Conservation (phyloP, 37 sponge, comb jelly and placozoan genomes). For the Cliona cf. orientalis region DNA sequence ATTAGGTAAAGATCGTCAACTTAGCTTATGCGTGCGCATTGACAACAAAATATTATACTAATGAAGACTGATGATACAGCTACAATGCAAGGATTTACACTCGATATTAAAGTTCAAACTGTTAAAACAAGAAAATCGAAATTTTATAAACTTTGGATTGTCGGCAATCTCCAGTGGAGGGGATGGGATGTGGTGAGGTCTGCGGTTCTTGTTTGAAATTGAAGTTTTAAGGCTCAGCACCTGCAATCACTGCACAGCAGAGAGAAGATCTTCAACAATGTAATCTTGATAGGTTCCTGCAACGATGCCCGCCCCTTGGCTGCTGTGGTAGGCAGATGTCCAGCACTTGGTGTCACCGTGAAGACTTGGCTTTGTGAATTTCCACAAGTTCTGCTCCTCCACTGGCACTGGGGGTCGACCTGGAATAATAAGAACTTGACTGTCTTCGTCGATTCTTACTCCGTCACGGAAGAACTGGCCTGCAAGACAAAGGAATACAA, state of each 20-base stretch:
- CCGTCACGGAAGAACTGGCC: constrained; percentile 51
- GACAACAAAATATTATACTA: too few species aligned
- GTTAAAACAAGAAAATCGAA: too few species aligned
- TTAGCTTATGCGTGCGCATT: too few species aligned
- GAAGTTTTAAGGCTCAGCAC: too few species aligned
- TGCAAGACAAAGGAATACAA: too few species aligned
- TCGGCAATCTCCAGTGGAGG: too few species aligned
- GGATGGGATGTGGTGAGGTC: too few species aligned
- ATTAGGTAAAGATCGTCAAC: too few species aligned
- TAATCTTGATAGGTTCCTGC: constrained; percentile 35
- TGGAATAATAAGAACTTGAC: constrained; percentile 13
- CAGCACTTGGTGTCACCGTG: constrained; percentile 27
- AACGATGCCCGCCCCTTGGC: constrained; percentile 33
- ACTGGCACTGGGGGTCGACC: not conserved
- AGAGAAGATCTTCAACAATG: constrained; percentile 20
- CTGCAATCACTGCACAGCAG: not conserved
- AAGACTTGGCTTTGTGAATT: constrained; percentile 6
- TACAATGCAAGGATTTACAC: too few species aligned
- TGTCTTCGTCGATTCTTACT: not conserved
- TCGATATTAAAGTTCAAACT: too few species aligned
- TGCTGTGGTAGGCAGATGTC: constrained; percentile 12
- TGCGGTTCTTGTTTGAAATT: not conserved
- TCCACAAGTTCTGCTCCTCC: constrained; percentile 10
- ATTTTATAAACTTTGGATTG: too few species aligned
- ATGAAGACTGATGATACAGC: too few species aligned